These are phyloP conservation scores for Muraenolepis orangiensis DNA, from an alignment of 2,797 vertebrate genomes.

Conservation along the genomic window DNA sequence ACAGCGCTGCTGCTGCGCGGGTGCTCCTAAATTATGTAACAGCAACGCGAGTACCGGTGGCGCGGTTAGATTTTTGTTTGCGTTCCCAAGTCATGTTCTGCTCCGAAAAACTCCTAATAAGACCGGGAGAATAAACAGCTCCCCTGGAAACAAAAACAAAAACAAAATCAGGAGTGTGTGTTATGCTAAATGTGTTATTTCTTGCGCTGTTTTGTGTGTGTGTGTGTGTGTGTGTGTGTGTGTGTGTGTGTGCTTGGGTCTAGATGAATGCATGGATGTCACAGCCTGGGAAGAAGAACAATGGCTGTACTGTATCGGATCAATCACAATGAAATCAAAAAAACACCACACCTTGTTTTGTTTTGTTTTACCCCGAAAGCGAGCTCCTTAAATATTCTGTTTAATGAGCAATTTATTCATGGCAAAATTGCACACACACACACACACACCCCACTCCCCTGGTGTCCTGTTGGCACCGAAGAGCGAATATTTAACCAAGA, in stretches of 20 bases:
- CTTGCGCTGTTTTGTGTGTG: background rate
- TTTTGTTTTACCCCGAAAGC: background rate
- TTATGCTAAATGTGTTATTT: background rate
- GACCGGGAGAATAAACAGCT: background rate
- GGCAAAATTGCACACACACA: too few species aligned
- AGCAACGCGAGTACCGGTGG: background rate
- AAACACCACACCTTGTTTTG: background rate
- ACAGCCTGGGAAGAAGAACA: background rate
- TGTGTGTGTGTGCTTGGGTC: background rate
- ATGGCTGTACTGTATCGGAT: background rate
- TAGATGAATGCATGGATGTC: background rate
- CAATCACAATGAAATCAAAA: background rate
- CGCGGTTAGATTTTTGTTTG: background rate
- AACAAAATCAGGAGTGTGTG: background rate
- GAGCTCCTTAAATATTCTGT: background rate
- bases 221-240: background rate
- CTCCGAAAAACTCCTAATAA: background rate
- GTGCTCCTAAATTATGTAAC: background rate
- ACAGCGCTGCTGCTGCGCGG: background rate
- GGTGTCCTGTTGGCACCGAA: background rate
- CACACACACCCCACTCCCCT: too few species aligned
- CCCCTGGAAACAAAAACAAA: too few species aligned
- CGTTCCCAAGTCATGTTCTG: background rate
- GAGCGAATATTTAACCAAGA: background rate
- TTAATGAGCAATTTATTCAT: background rate